Conservation (phyloP, 2,888 invertebrate species). For the Aspidiotus rigidus region DNA sequence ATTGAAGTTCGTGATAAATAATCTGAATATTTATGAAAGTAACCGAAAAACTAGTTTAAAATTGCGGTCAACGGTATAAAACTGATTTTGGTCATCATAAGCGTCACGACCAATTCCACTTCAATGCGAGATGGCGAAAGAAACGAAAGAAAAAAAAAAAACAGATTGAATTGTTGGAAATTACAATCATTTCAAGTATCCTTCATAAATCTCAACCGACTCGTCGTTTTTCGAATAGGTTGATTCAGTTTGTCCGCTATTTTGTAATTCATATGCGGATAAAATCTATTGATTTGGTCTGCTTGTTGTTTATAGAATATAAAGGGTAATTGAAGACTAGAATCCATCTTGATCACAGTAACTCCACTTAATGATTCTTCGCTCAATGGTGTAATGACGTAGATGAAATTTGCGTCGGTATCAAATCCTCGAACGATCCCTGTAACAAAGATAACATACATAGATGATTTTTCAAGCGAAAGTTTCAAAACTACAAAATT, state of each 20-base stretch:
- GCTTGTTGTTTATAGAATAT: slow-evolving; percentile 5
- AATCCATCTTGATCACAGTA: slow-evolving; percentile 22
- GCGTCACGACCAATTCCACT: no score
- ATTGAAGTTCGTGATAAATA: no score
- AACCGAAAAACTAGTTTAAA: no score
- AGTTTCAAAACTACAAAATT: no score
- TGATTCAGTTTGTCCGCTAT: not conserved
- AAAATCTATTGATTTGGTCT: not conserved
- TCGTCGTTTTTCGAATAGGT: not conserved
- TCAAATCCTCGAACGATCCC: slow-evolving; percentile 34
- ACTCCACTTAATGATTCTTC: slow-evolving; percentile 15
- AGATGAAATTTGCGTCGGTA: slow-evolving; percentile 31
- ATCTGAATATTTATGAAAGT: no score
- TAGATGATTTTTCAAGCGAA: not conserved
- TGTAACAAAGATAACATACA: slow-evolving; percentile 17
- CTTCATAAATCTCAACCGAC: not conserved
- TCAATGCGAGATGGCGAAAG: no score
- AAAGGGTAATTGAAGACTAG: slow-evolving; percentile 10
- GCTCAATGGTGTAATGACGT: slow-evolving; percentile 31
- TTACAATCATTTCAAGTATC: no score
- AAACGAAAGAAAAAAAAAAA: no score
- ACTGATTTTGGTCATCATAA: no score
- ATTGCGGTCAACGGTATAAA: no score
- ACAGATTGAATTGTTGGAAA: no score
- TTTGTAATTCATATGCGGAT: not conserved